These are phyloP conservation scores for Athripsodes cinereus DNA, from an alignment of 2,888 invertebrate genomes.

Conservation along the genomic window DNA sequence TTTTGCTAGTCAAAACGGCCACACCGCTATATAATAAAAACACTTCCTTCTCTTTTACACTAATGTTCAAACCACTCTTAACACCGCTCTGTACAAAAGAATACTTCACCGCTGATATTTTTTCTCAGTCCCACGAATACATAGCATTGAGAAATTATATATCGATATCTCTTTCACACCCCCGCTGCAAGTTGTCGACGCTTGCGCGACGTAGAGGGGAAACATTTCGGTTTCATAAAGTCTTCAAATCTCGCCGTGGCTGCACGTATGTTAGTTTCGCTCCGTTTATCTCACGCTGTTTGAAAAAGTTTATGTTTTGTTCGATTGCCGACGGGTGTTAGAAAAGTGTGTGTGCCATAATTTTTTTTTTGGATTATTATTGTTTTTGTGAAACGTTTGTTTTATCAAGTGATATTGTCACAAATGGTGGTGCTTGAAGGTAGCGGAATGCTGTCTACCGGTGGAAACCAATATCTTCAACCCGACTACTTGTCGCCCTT, in stretches of 20 bases:
- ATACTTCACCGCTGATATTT: background rate
- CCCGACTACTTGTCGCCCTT: conserved; percentile 94
- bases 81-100: background rate
- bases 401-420: conserved; percentile 26
- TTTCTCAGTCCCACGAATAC: background rate
- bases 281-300: conserved; percentile 3
- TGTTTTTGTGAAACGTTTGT: conserved; percentile 36
- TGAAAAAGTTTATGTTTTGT: background rate
- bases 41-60: conserved; percentile 45
- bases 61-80: background rate
- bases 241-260: conserved; percentile 8
- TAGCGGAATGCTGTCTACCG: conserved; percentile 81
- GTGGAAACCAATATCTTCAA: conserved; percentile 90
- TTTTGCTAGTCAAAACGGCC: conserved; percentile 45
- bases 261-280: conserved; percentile 7
- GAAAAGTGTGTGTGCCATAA: background rate
- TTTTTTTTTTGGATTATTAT: background rate
- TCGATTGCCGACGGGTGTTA: conserved; percentile 15
- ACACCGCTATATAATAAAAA: conserved; percentile 29
- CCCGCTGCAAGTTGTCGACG: conserved; percentile 5
- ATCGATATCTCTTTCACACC: conserved; percentile 36
- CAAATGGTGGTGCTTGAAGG: conserved; percentile 89
- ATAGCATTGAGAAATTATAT: conserved; percentile 34
- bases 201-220: conserved; percentile 21
- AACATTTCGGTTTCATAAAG: conserved; percentile 32